These are phyloP conservation scores for Chromis chromis DNA, from an alignment of 2,797 vertebrate species.

Conservation along the genomic window DNA sequence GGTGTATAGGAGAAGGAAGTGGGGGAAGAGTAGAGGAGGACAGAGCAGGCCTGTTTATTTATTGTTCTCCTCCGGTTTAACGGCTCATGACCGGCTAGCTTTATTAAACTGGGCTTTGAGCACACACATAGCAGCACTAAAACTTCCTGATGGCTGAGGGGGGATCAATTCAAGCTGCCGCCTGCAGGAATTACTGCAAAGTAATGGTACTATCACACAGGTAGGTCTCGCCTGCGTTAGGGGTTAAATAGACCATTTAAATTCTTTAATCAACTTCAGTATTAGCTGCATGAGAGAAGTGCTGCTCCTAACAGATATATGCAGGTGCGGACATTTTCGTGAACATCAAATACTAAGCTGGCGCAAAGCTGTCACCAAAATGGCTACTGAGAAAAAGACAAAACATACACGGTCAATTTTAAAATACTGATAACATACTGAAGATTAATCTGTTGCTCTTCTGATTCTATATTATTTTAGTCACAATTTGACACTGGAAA, in stretches of 20 bases:
- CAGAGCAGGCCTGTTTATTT: conserved; percentile 82
- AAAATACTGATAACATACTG: background rate
- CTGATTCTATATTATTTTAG: background rate
- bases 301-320: conserved; percentile 50
- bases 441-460: background rate
- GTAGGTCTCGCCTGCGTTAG: conserved; percentile 71
- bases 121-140: conserved; percentile 86
- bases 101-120: conserved; percentile 91
- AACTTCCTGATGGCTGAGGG: conserved; percentile 82
- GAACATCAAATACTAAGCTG: conserved; percentile 71
- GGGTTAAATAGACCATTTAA: conserved; percentile 84
- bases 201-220: conserved; percentile 80
- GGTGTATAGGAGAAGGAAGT: conserved; percentile 34
- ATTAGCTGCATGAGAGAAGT: conserved; percentile 67
- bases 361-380: conserved; percentile 26
- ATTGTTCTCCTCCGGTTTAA: conserved; percentile 84
- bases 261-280: conserved; percentile 86
- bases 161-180: conserved; percentile 84
- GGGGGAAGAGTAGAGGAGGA: conserved; percentile 46
- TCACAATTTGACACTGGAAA: background rate
- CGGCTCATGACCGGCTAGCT: conserved; percentile 83
- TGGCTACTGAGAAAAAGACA: conserved; percentile 12
- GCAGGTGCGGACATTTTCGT: conserved; percentile 55
- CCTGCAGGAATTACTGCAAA: conserved; percentile 83
- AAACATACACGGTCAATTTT: conserved; percentile 2